Base-by-base conservation (phyloP, 2,888 invertebrate genomes). In the Pyrochroa serraticornis region DNA sequence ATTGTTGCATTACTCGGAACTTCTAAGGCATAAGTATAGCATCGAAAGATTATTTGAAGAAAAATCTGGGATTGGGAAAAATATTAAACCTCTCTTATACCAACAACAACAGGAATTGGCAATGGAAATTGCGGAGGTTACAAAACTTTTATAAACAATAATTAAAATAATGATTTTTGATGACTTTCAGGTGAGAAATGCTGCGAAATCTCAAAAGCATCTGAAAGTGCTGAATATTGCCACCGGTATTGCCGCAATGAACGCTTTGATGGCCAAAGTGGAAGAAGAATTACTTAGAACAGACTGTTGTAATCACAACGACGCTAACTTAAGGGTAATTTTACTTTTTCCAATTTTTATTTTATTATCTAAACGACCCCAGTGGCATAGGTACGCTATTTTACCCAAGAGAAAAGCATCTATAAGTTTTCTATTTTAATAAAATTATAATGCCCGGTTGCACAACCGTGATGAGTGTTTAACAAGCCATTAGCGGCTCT, bases 231-330 rank as follows among this genome's bases (percentile, higher is more conserved):
- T 74, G 30, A 74, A 74, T 54, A 57, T 78, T 33, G 67, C 69
- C 7, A 70, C 72, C 6, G 71, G 76, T 34, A 47, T 79, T 38
- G 64, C 70, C 10, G 68, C 75, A 6, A 71, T 77, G 55, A 74
- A 79, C 47, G 67, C 69, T 35, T 62, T 77, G 42, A 75, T 79
- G 36, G 52, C 71, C 35, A 70, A 71, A 65, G 69, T 78, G 9
- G 74, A 78, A 62, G 39, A 64, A 6, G 76, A 75, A 57, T 64
- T 79, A 66, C 69, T 0, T 63, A 64, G 45, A 66, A 71, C 48
- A 60, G 65, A 36, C 68, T n/a, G 7, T 30, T 32, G 14, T 3
- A 13, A 37, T 14, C 14, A 32, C 6, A 49, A 32, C 6, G 14
- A 9, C 13, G 49, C 46, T 7, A 13, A 50, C 12, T 8, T 13